These are phyloP conservation scores for Deroplatys truncata DNA, from an alignment of 2,888 invertebrate species.

Conservation along the genomic window DNA sequence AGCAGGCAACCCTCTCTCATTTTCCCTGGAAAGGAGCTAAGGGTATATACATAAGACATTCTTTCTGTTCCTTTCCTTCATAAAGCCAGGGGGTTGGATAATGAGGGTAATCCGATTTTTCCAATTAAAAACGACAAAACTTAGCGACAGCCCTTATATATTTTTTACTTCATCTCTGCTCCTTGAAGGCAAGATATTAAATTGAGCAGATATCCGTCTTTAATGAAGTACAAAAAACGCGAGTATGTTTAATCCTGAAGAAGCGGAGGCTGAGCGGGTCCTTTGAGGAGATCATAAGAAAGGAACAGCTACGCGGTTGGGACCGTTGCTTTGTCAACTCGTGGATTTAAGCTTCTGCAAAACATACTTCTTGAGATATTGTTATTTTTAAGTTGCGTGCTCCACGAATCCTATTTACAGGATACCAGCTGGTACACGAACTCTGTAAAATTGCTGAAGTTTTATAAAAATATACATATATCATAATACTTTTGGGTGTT, in stretches of 20 bases:
- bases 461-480: no score
- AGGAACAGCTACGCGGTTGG: no score
- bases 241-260: neutral
- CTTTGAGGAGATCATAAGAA: neutral
- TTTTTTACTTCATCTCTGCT: neutral
- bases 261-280: no score
- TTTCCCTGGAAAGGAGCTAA: no score
- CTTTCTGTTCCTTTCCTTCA: neutral
- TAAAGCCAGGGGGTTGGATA: constrained; percentile 36
- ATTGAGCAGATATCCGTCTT: constrained; percentile 15
- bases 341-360: no score
- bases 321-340: no score
- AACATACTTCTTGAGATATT: no score
- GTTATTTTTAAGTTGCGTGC: no score
- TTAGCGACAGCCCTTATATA: neutral
- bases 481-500: no score
- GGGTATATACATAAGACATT: neutral
- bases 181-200: constrained; percentile 7
- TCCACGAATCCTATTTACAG: no score
- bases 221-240: constrained; percentile 17
- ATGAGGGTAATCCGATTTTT: constrained; percentile 50
- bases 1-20: neutral
- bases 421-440: no score
- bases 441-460: no score
- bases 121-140: constrained; percentile 47